phyloP scores from a whole-genome alignment of 2,888 invertebrate genomes.

The Cheilosia vulpina region DNA sequence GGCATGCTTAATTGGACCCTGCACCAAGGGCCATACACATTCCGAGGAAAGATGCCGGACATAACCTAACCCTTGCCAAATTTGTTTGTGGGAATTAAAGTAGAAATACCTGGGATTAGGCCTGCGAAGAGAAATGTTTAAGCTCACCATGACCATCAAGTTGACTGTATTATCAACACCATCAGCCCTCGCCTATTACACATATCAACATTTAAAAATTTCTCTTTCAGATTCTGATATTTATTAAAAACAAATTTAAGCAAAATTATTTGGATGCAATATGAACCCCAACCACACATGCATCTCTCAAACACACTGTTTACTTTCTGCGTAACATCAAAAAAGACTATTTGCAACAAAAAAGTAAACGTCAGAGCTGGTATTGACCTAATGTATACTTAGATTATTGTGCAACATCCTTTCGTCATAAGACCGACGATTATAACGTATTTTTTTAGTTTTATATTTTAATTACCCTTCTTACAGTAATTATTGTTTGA shows the following conservation, averaged over 20 bases:
- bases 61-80: too few species aligned
- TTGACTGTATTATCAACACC: not conserved
- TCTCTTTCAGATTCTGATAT: slow-evolving; percentile 60
- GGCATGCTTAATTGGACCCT: too few species aligned
- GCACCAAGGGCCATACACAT: too few species aligned
- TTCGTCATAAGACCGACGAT: slow-evolving; percentile 62
- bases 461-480: slow-evolving; percentile 44
- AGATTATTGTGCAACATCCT: slow-evolving; percentile 55
- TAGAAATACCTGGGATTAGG: too few species aligned
- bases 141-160: slow-evolving; percentile 9
- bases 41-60: too few species aligned
- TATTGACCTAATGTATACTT: slow-evolving; percentile 55
- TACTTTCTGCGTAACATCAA: slow-evolving; percentile 50
- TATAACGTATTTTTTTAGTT: slow-evolving; percentile 31
- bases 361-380: slow-evolving; percentile 28
- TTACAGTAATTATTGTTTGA: slow-evolving; percentile 63
- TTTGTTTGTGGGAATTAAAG: too few species aligned
- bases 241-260: slow-evolving; percentile 44
- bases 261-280: slow-evolving; percentile 59
- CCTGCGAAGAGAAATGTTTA: too few species aligned
- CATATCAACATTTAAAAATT: not conserved
- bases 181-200: too few species aligned
- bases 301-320: slow-evolving; percentile 68
- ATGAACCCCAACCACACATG: slow-evolving; percentile 56
- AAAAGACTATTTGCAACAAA: slow-evolving; percentile 33